Base-by-base conservation (phyloP, 2,888 invertebrate species). In the Hyppa rectilinea region DNA sequence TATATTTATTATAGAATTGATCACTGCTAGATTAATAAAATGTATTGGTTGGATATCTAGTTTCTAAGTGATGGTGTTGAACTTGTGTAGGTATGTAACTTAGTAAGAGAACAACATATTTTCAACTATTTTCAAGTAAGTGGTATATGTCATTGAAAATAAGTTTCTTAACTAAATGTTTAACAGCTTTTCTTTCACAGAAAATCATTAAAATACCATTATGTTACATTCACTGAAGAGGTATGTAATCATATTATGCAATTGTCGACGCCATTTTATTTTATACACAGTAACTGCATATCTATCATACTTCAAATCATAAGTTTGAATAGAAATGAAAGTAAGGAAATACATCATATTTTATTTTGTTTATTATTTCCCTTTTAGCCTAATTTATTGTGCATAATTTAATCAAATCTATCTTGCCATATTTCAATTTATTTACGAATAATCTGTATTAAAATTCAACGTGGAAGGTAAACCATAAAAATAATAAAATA, bases 201-300 rank as follows among this genome's bases (percentile, higher is more conserved):
- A 43, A 66, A 72, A 64, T 40, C 12, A 23, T 55, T 40, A 45
- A 53, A 47, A 50, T 36, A 26, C 4, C 2, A 43, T 38, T 38
- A 47, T 43, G 14, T 63, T n/a, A n/a, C n/a, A 55, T 29, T 55
- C 20, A 6, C 2, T 34, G 45, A 12, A 26, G 26, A 50, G 17
- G 26, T 36, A 47, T n/a, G 17, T 45, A 53, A 53, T 40, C 9
- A 17, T 7, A 53, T 60, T 56, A 68, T 23, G 50, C 31, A 67
- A 55, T 63, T 43, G 29, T 62, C 5, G 49, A 2, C 17, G 10
- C 62, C 17, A 75, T 70, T 78, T 66, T 67, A 66, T 80, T 80
- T 75, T 78, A 62, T 66, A 36, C 6, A 56, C 60, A 75, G 36
- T 63, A 63, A 70, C 26, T 34, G 55, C 29, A 45, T 43, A 76